Percentiles rank a stretch among this genome's conserved stretches.
Conservation (phyloP, 2,888 invertebrate species). For the Adineta ricciae region DNA sequence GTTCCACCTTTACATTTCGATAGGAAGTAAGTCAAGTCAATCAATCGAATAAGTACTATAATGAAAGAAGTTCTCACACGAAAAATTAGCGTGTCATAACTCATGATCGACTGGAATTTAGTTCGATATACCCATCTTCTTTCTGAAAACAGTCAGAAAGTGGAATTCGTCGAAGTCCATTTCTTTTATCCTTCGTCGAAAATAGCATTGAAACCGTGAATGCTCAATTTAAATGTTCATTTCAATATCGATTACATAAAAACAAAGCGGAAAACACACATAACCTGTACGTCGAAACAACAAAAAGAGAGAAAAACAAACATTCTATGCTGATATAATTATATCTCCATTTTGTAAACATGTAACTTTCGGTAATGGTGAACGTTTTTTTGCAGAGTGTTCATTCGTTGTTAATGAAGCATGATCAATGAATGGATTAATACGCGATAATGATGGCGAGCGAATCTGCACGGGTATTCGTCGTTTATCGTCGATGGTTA, state of each 20-base stretch:
- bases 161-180: too few species aligned
- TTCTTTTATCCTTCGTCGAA: too few species aligned
- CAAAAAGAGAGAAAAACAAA: not conserved
- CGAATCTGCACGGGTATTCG: not conserved
- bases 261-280: not conserved
- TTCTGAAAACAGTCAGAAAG: too few species aligned
- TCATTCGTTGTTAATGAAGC: not conserved
- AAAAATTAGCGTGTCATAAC: too few species aligned
- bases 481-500: not conserved
- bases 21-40: too few species aligned
- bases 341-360: conserved; percentile 4
- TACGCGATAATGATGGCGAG: not conserved
- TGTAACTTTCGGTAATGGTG: not conserved
- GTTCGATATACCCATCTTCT: too few species aligned
- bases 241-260: not conserved
- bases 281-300: not conserved
- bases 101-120: too few species aligned
- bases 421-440: not conserved
- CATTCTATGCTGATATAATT: not conserved
- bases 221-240: not conserved
- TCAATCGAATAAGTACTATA: too few species aligned
- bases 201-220: not conserved
- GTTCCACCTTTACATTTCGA: too few species aligned
- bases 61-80: too few species aligned
- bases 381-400: not conserved